phyloP scores from a whole-genome alignment of 1,140 invertebrate genomes.

The Whitmania pigra region DNA sequence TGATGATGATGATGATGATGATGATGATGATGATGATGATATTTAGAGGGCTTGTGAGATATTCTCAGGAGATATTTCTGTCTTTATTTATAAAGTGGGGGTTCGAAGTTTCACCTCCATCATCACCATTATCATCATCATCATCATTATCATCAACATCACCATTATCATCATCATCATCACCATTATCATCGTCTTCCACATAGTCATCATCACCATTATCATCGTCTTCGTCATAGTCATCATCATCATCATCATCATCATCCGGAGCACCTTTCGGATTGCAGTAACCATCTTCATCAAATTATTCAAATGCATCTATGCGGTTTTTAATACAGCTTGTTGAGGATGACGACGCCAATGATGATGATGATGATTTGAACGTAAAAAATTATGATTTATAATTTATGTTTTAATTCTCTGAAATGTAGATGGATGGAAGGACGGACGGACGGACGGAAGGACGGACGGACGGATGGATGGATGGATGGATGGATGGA shows the following conservation, averaged over 20 bases:
- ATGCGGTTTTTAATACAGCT: too few relatives aligned
- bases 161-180: background rate
- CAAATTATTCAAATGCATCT: too few relatives aligned
- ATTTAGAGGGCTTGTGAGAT: too few relatives aligned
- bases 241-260: constrained; percentile 13
- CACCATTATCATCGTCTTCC: background rate
- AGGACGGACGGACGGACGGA: background rate
- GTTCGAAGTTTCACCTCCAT: background rate
- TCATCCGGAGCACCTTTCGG: background rate
- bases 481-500: background rate
- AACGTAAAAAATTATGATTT: too few relatives aligned
- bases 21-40: too few relatives aligned
- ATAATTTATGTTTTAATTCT: too few relatives aligned
- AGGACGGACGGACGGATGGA: background rate
- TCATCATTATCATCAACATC: constrained; percentile 4
- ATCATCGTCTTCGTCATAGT: background rate
- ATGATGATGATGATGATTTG: background rate
- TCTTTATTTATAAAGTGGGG: too few relatives aligned
- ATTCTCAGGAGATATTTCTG: too few relatives aligned
- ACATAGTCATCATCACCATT: background rate
- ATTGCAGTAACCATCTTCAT: too few relatives aligned
- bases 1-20: too few relatives aligned
- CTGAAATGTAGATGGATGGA: too few relatives aligned
- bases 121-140: background rate
- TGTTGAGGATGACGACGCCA: too few relatives aligned